phyloP scores from a whole-genome alignment of 2,888 invertebrate species.

The Drosophila siamana region DNA sequence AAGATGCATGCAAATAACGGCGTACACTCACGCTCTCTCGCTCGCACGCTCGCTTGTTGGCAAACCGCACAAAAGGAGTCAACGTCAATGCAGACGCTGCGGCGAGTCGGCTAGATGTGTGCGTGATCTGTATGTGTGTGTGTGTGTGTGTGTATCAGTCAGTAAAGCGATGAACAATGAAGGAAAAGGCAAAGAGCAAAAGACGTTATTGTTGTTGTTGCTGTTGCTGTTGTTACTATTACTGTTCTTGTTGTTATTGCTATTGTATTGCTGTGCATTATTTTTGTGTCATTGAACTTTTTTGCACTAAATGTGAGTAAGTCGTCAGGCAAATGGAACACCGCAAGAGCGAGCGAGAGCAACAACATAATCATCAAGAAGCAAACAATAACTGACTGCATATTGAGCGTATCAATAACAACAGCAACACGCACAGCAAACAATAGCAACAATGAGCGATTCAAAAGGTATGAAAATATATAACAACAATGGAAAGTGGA shows the following conservation, averaged over 20 bases:
- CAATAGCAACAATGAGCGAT: constrained; percentile 16
- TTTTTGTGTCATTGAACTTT: constrained; percentile 77
- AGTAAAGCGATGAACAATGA: constrained; percentile 51
- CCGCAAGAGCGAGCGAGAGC: constrained; percentile 23
- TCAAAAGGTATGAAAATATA: constrained; percentile 29
- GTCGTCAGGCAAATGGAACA: constrained; percentile 46
- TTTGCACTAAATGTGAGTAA: constrained; percentile 67
- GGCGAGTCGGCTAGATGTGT: constrained; percentile 28
- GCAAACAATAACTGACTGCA: constrained; percentile 48
- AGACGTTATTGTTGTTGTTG: constrained; percentile 61
- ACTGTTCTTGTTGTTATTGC: constrained; percentile 52
- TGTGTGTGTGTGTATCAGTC: constrained; percentile 18
- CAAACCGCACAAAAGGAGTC: constrained; percentile 44
- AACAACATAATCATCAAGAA: constrained; percentile 42
- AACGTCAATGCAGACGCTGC: constrained; percentile 42
- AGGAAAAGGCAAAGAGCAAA: constrained; percentile 63
- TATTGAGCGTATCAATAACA: constrained; percentile 49
- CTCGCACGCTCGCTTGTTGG: constrained; percentile 19
- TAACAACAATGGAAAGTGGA: constrained; percentile 31
- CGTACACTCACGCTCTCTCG: constrained; percentile 25
- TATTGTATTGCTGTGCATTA: constrained; percentile 57
- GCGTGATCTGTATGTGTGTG: background rate
- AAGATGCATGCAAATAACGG: constrained; percentile 73
- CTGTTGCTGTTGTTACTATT: constrained; percentile 46
- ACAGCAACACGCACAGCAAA: constrained; percentile 27